phyloP scores from a whole-genome alignment of 2,113 vertebrate species.

The Microcebus tavaratra region DNA sequence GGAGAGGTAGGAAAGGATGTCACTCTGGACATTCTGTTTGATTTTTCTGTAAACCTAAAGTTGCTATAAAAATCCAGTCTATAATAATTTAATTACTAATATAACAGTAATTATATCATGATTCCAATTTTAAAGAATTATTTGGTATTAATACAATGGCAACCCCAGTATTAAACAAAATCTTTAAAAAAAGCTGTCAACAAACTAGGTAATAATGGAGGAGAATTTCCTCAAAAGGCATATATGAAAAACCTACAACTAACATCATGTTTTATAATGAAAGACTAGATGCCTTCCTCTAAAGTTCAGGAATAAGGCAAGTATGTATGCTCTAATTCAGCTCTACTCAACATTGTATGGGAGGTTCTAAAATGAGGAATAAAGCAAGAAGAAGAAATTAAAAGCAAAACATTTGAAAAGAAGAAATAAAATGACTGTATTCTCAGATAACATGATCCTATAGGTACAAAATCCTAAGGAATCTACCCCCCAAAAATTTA shows the following conservation, averaged over 20 bases:
- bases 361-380: background rate
- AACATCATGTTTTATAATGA: background rate
- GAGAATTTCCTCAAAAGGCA: background rate
- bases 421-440: background rate
- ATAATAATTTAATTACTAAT: background rate
- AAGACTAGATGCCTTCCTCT: background rate
- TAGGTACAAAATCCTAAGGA: too few relatives aligned
- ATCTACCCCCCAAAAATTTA: background rate
- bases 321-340: background rate
- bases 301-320: background rate
- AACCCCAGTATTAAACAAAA: background rate
- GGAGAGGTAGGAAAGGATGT: background rate
- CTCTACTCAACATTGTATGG: background rate
- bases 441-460: background rate
- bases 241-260: background rate
- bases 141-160: background rate
- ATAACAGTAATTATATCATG: background rate
- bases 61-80: background rate
- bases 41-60: background rate
- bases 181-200: background rate
- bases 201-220: background rate
- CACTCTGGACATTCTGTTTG: background rate
- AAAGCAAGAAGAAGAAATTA: background rate
- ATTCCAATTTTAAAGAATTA: background rate
- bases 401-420: background rate